Percentiles rank a stretch among this genome's conserved stretches.
These are phyloP conservation scores for Cottus gobio DNA, from an alignment of 2,113 vertebrate species.

Conservation along the genomic window DNA sequence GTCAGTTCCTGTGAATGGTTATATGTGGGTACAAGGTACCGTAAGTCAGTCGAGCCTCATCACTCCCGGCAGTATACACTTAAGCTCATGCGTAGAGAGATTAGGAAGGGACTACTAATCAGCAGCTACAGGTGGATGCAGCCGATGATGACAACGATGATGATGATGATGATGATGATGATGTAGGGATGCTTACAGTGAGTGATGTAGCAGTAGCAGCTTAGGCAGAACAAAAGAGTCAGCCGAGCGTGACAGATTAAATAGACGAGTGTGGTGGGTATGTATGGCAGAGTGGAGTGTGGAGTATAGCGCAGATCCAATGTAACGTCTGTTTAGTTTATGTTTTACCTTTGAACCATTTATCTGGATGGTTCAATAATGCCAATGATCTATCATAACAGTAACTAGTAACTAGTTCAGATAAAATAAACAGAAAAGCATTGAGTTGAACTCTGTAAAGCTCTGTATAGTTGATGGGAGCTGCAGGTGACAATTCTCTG, in stretches of 20 bases:
- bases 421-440: background rate
- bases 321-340: background rate
- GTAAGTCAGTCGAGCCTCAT: conserved; percentile 8
- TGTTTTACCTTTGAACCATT: background rate
- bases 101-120: conserved; percentile 18
- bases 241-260: conserved; percentile 34
- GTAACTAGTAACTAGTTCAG: background rate
- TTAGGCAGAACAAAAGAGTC: conserved; percentile 35
- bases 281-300: background rate
- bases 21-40: background rate
- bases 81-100: background rate
- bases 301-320: background rate
- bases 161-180: background rate
- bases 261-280: background rate
- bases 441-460: background rate
- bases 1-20: background rate
- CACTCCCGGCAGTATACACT: background rate
- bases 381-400: background rate
- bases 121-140: conserved; percentile 33
- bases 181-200: conserved; percentile 8
- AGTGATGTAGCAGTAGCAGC: background rate
- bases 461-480: background rate
- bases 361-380: background rate
- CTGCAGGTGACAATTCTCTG: background rate
- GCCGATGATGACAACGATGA: background rate